These are phyloP conservation scores for Stomatorhinus walkeri DNA, from an alignment of 2,797 vertebrate genomes.

Conservation along the genomic window DNA sequence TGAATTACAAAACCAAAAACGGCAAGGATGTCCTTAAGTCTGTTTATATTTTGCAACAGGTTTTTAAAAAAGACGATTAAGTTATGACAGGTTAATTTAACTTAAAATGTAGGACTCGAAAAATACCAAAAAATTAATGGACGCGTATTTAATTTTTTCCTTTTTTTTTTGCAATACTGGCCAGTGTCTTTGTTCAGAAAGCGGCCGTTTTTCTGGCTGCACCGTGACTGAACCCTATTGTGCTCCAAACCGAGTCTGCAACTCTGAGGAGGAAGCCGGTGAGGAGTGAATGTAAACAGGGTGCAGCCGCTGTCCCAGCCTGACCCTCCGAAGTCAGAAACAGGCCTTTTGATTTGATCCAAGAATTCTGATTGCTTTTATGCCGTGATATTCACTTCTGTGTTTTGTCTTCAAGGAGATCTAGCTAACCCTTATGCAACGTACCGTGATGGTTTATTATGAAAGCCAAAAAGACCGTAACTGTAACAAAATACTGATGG, in stretches of 20 bases:
- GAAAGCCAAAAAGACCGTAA: slow-evolving; percentile 25
- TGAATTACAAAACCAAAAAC: neutral
- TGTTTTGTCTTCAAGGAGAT: slow-evolving; percentile 59
- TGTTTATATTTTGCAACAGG: neutral
- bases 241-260: neutral
- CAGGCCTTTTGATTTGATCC: slow-evolving; percentile 46
- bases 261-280: slow-evolving; percentile 64
- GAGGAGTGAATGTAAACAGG: slow-evolving; percentile 65
- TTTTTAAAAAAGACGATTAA: neutral
- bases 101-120: neutral
- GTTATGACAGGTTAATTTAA: neutral
- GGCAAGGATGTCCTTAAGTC: neutral
- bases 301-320: slow-evolving; percentile 60
- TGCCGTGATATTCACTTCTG: slow-evolving; percentile 55
- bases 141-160: neutral
- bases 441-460: slow-evolving; percentile 45
- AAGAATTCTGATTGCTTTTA: slow-evolving; percentile 48
- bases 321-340: slow-evolving; percentile 48
- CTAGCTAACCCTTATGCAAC: slow-evolving; percentile 39
- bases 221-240: slow-evolving; percentile 54
- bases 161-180: slow-evolving; percentile 34
- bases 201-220: slow-evolving; percentile 60
- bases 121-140: neutral
- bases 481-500: neutral
- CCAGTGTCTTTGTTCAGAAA: slow-evolving; percentile 42